Evolutionary conservation across 2,797 vertebrate genomes (phyloP).

Genomic region (Sternarchorhynchus goeldii): DNA sequence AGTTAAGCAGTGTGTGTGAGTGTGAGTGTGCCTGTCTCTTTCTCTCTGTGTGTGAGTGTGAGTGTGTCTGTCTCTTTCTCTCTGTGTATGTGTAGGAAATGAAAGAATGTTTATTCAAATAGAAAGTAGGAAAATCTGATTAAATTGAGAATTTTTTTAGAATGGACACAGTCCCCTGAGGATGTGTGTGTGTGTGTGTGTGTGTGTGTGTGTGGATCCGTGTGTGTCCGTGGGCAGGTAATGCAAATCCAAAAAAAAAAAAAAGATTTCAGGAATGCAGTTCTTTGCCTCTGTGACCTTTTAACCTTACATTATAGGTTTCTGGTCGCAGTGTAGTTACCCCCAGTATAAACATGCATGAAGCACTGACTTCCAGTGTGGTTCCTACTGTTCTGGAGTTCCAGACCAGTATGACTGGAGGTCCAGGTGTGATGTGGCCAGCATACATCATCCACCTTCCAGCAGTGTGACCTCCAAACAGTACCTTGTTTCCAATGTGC

Average conservation of each 20-base stretch:
- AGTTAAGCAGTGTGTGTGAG: constrained; percentile 3
- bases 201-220: background rate
- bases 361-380: too few relatives aligned
- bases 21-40: background rate
- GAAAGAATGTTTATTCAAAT: background rate
- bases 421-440: too few relatives aligned
- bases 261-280: background rate
- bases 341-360: too few relatives aligned
- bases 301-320: too few relatives aligned
- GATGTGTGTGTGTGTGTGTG: background rate
- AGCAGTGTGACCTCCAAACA: too few relatives aligned
- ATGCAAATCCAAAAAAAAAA: background rate
- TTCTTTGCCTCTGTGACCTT: background rate
- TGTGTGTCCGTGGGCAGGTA: background rate
- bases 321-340: too few relatives aligned
- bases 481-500: too few relatives aligned
- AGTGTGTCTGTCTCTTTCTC: background rate
- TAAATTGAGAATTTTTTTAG: background rate
- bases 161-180: constrained; percentile 21
- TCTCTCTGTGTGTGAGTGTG: background rate
- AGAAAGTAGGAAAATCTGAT: constrained; percentile 3
- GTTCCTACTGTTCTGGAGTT: too few relatives aligned
- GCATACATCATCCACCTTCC: too few relatives aligned
- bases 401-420: too few relatives aligned
- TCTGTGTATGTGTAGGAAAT: background rate